Percentiles rank a stretch among this genome's conserved stretches.
These are phyloP conservation scores for Lepidurus packardi DNA, from an alignment of 1,140 invertebrate species.

Conservation along the genomic window DNA sequence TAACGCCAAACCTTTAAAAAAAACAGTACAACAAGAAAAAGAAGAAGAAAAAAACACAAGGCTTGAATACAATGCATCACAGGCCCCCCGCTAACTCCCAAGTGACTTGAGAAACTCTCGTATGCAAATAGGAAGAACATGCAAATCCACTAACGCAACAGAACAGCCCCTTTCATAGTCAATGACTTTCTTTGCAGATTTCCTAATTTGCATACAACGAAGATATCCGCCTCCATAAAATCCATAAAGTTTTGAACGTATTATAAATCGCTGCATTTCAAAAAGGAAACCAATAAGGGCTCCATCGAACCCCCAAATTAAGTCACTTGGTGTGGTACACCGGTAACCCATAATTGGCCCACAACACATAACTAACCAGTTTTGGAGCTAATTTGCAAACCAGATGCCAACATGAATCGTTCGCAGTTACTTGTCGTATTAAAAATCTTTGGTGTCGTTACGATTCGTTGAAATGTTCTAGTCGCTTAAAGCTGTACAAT, in stretches of 20 bases:
- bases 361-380: background rate
- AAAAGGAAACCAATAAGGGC: background rate
- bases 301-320: background rate
- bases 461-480: no score
- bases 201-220: background rate
- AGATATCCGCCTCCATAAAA: background rate
- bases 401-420: background rate
- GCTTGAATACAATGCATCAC: background rate
- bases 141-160: background rate
- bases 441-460: no score
- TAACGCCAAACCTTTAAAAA: constrained; percentile 11
- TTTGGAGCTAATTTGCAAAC: background rate
- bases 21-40: background rate
- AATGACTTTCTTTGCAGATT: constrained; percentile 15
- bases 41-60: background rate
- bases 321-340: background rate
- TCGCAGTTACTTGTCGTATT: no score
- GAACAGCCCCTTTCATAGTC: background rate
- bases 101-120: constrained; percentile 18
- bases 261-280: background rate
- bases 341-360: background rate
- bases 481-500: no score
- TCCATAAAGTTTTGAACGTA: background rate
- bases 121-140: constrained; percentile 7
- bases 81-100: background rate